Percentiles rank a stretch among this genome's conserved stretches.
phyloP scores from a whole-genome alignment of 2,888 invertebrate species.

The Rhopalosiphum nymphaeae region DNA sequence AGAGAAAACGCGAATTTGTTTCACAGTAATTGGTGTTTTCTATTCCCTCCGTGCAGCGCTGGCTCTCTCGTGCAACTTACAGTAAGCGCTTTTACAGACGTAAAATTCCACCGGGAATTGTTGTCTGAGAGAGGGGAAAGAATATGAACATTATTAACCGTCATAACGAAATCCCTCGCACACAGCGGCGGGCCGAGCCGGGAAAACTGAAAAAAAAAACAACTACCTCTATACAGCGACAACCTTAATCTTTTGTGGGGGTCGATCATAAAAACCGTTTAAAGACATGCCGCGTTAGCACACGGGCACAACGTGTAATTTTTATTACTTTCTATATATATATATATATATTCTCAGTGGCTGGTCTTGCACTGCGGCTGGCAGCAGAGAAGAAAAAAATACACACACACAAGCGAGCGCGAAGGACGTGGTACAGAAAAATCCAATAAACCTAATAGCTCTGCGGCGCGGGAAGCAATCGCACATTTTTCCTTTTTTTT shows the following conservation, averaged over 20 bases:
- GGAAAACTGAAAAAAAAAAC: neutral
- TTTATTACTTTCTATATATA: constrained; percentile 30
- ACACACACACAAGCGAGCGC: too few relatives aligned
- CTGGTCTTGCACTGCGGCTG: neutral
- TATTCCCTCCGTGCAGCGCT: neutral
- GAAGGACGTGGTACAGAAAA: constrained; percentile 5
- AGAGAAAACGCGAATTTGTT: neutral
- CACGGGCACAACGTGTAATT: constrained; percentile 38
- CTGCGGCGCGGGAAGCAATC: constrained; percentile 18
- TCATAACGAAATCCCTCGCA: constrained; percentile 22
- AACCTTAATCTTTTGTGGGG: constrained; percentile 27
- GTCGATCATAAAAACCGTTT: constrained; percentile 43
- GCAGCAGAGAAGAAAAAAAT: neutral
- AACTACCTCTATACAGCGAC: neutral
- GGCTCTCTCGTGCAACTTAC: neutral
- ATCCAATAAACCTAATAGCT: constrained; percentile 62
- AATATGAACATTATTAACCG: constrained; percentile 36
- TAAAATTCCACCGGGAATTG: neutral
- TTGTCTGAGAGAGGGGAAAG: neutral
- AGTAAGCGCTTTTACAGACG: constrained; percentile 31
- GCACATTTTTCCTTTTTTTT: constrained; percentile 15
- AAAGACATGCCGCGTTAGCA: constrained; percentile 43
- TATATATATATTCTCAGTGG: neutral
- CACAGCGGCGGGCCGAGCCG: neutral
- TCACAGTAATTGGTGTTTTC: constrained; percentile 30